Evolutionary conservation across 1,140 invertebrate genomes (phyloP), one percentile per base, ranked within the genome.

Genomic region (Ceratina japonica): DNA sequence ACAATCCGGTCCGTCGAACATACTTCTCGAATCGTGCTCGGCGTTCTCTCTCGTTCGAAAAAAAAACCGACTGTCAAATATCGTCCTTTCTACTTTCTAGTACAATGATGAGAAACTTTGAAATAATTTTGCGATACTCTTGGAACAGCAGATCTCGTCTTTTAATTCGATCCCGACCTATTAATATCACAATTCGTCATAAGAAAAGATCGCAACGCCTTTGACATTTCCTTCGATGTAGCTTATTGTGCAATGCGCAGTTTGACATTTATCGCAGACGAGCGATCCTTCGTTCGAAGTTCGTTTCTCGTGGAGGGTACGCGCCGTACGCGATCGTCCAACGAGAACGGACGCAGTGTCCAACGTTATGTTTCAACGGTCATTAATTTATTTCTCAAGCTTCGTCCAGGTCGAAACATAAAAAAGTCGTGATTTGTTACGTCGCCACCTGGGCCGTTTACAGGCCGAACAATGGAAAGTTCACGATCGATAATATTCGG

Each of bases 401-500:
- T 31, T 18, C n/a, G 1, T 18, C 52, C 22, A 86, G 74, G 52
- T 78, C 81, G 24, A 82, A 65, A 4, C 89, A 90, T 88, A 91
- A 94, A 51, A 95, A 95, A 90, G 93, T 95, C 20, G 95, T 97
- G 0, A 95, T 96, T 18, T 97, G 97, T 89, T 97, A 97, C 86
- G 93, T 97, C 18, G 95, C 95, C 2, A 94, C 95, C 1, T 97
- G 96, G 96, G 95, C 96, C 1, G 94, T 94, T 0, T 97, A 97
- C 89, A 93, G 96, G 27, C 94, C 94, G 0, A 93, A 91, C 0
- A 90, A 91, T 51, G 96, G 96, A 1, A 92, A 93, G 62, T 97
- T 96, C 88, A 89, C 92, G 0, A 89, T 96, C 20, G 94, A 95
- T 24, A 92, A 97, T 88, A 92, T 98, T 49, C 95, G 96, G 73